Evolutionary conservation across 2,113 vertebrate genomes (phyloP).

Genomic region (Anser brachyrhynchus): DNA sequence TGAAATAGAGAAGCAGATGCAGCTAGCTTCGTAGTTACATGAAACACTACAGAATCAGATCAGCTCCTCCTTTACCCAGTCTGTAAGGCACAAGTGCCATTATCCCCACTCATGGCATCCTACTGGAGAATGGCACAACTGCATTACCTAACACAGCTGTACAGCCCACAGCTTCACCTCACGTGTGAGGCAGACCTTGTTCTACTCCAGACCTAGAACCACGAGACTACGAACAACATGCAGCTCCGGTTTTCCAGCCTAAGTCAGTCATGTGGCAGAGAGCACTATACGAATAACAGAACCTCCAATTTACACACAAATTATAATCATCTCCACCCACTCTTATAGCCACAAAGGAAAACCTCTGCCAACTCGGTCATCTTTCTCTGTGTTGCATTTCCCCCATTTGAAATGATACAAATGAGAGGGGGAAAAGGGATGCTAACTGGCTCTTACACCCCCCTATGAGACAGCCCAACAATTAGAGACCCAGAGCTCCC

Average conservation of each 20-base stretch:
- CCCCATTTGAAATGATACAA: neutral
- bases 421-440: neutral
- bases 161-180: neutral
- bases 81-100: neutral
- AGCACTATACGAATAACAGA: neutral
- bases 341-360: neutral
- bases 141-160: rapidly evolving
- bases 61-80: neutral
- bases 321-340: neutral
- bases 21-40: neutral
- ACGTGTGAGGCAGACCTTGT: neutral
- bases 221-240: neutral
- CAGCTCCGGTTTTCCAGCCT: neutral
- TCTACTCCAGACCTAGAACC: neutral
- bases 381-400: neutral
- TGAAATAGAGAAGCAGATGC: neutral
- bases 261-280: neutral
- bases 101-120: neutral
- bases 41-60: rapidly evolving
- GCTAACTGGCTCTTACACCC: neutral
- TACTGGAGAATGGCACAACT: rapidly evolving
- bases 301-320: neutral
- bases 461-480: neutral
- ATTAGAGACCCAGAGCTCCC: neutral
- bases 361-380: neutral